These are phyloP conservation scores for Onychostruthus taczanowskii DNA, from an alignment of 2,113 vertebrate genomes.

Conservation along the genomic window DNA sequence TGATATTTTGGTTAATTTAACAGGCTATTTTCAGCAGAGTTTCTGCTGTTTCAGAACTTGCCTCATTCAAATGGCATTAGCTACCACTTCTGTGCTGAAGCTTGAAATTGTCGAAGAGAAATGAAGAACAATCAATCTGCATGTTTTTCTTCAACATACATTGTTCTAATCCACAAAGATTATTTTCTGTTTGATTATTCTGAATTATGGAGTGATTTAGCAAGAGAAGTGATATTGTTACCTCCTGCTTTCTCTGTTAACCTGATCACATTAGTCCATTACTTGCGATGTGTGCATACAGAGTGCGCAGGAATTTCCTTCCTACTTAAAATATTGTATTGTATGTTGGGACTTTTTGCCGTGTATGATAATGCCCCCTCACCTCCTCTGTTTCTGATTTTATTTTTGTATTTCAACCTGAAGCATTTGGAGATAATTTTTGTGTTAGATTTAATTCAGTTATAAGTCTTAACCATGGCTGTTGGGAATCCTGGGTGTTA, in stretches of 20 bases:
- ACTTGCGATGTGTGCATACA: not conserved
- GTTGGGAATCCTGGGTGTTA: not conserved
- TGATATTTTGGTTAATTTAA: not conserved
- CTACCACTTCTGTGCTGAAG: not conserved
- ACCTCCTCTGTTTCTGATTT: not conserved
- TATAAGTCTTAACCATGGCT: not conserved
- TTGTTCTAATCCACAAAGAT: not conserved
- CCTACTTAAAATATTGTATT: not conserved
- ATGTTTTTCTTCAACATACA: not conserved
- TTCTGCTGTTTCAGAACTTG: not conserved
- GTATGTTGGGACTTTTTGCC: not conserved
- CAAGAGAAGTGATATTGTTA: not conserved
- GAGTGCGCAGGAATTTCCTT: not conserved
- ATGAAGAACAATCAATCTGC: not conserved
- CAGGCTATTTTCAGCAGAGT: not conserved
- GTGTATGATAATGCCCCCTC: fast-evolving
- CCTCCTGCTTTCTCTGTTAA: not conserved
- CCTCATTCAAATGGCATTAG: not conserved
- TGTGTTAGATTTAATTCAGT: not conserved
- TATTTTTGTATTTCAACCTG: not conserved
- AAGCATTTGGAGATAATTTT: not conserved
- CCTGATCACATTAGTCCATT: not conserved
- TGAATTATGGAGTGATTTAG: not conserved
- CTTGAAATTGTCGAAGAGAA: not conserved
- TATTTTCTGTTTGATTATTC: not conserved